Evolutionary conservation across 2,888 invertebrate species (phyloP).

Genomic region (Aspidiotus destructor): DNA sequence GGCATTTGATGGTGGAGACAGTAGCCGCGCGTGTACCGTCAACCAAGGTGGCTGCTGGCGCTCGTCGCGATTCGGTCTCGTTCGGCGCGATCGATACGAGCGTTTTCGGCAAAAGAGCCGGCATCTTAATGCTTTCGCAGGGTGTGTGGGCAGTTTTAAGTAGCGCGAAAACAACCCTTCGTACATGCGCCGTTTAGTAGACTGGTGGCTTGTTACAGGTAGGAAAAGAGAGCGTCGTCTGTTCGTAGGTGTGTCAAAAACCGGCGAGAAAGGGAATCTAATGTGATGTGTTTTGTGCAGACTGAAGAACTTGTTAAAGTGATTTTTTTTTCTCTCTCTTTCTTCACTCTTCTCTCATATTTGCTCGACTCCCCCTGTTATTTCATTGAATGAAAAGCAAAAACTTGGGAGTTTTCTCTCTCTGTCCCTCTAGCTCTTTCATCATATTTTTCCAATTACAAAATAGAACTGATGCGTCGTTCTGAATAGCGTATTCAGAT

Average conservation of each 20-base stretch:
- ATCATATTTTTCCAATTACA: too few relatives aligned
- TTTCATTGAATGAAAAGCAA: not conserved
- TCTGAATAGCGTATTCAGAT: too few relatives aligned
- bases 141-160: constrained; percentile 17
- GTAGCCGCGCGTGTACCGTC: not conserved
- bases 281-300: not conserved
- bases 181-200: not conserved
- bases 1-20: not conserved
- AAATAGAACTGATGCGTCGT: too few relatives aligned
- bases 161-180: constrained; percentile 1
- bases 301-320: constrained; percentile 2
- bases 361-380: not conserved
- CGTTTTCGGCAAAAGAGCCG: constrained; percentile 21
- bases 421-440: too few relatives aligned
- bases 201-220: not conserved
- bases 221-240: not conserved
- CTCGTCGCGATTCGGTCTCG: constrained; percentile 4
- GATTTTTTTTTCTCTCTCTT: not conserved
- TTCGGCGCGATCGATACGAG: constrained; percentile 22
- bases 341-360: not conserved
- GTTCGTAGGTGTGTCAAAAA: constrained; percentile 4
- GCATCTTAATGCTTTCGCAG: constrained; percentile 26
- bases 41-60: not conserved
- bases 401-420: too few relatives aligned
- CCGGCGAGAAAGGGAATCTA: not conserved